phyloP scores from a whole-genome alignment of 2,888 invertebrate genomes.

The Masnerella sp. region DNA sequence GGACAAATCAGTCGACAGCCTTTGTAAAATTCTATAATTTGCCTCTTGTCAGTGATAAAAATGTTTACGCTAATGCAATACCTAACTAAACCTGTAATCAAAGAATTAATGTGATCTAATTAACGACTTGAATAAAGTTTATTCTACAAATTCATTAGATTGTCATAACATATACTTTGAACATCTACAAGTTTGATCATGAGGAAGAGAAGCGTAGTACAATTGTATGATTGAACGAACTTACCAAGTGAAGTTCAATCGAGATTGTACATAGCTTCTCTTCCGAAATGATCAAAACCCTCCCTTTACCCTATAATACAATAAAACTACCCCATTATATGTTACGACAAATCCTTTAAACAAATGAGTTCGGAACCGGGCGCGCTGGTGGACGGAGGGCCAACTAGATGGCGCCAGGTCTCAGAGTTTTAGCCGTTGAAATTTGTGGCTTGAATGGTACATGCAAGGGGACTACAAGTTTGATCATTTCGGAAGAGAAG shows the following conservation, averaged over 20 bases:
- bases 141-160: too few relatives aligned
- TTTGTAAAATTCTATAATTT: constrained; percentile 38
- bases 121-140: too few relatives aligned
- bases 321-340: too few relatives aligned
- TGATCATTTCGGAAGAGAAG: too few relatives aligned
- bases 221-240: too few relatives aligned
- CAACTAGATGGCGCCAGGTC: constrained; percentile 5
- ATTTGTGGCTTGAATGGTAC: constrained; percentile 14
- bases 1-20: constrained; percentile 17
- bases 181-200: constrained; percentile 22
- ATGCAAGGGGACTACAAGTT: constrained; percentile 10
- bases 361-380: neutral
- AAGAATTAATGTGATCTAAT: too few relatives aligned
- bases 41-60: constrained; percentile 7
- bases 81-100: neutral
- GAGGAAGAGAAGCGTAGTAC: constrained; percentile 24
- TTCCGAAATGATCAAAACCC: constrained; percentile 20
- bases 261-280: too few relatives aligned
- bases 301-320: too few relatives aligned
- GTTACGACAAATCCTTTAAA: too few relatives aligned
- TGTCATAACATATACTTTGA: constrained; percentile 20
- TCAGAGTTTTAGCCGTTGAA: constrained; percentile 3
- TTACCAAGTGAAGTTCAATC: too few relatives aligned
- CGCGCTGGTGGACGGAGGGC: neutral
- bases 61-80: constrained; percentile 6